Evolutionary conservation across 2,797 vertebrate species (phyloP), one percentile per base, ranked within the genome.

Genomic region (Danio tinwini): DNA sequence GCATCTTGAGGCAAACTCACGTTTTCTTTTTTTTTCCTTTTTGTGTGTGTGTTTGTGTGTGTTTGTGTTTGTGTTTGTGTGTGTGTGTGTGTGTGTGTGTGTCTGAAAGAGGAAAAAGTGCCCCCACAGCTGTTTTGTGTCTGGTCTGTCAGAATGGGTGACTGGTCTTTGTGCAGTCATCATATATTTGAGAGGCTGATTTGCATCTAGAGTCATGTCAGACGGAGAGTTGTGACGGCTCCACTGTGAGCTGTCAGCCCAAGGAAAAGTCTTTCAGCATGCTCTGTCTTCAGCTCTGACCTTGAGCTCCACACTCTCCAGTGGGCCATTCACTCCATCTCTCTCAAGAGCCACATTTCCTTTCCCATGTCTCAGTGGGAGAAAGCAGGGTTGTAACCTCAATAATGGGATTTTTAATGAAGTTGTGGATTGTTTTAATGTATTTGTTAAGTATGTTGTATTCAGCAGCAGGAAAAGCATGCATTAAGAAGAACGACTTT

Each of bases 131-230:
- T 55, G 67, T 62, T 76, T 65, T 44, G 39, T 42, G 67, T 65
- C 29, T 5, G 47, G 45, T 21, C 42, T 70, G 83, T 77, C 56
- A 64, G 47, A 70, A 61, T 37, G 39, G 37, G 63, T 53, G 78
- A 74, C 74, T 78, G 68, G 63, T 79, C 75, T 58, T 74, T 80
- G 59, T 74, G 61, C 71, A 16, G n/a, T 80, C 78, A 68, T 74
- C 71, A 74, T 74, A 67, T 58, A 29, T 65, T 59, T 69, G 55
- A 58, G 63, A 49, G 52, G 70, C 44, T 63, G 70, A 78, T 74
- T 78, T 78, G 76, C 69, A 71, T 78, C 45, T n/a, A 12, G 65
- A 61, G 29, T 61, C 17, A 9, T 62, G 64, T 78, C 67, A 52
- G 55, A 69, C 0, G 4, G 75, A 47, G 52, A 47, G 45, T 40